Conservation (phyloP, 1,140 invertebrate genomes). For the Trichoplusia ni region DNA sequence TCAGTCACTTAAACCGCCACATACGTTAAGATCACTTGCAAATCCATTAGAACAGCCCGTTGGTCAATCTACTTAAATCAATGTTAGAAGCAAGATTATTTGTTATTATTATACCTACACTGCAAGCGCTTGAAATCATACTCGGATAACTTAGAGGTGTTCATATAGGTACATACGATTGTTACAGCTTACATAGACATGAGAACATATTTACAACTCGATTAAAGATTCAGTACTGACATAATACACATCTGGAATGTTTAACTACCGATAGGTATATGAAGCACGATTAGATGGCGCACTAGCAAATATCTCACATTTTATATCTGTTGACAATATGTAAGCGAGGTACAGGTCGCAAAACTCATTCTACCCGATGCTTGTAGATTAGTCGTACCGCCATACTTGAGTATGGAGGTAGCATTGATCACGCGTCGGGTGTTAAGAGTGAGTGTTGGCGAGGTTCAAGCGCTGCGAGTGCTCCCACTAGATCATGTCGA, state of each 20-base stretch:
- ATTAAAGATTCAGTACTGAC: too few species aligned
- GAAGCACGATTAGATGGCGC: too few species aligned
- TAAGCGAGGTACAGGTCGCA: too few species aligned
- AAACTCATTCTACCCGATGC: too few species aligned
- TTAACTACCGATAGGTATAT: too few species aligned
- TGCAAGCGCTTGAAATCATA: conserved; percentile 5
- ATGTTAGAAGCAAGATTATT: conserved; percentile 10
- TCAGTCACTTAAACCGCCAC: conserved; percentile 17
- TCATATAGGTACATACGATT: neutral
- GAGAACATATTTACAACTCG: too few species aligned
- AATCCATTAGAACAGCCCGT: conserved; percentile 12
- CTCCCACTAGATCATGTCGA: conserved; percentile 56
- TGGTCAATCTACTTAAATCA: conserved; percentile 13
- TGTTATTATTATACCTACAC: too few species aligned
- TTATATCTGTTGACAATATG: too few species aligned
- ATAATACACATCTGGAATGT: too few species aligned
- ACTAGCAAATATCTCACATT: too few species aligned
- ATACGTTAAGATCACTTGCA: conserved; percentile 16
- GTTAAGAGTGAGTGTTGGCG: neutral
- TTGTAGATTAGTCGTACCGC: too few species aligned
- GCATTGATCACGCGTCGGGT: neutral
- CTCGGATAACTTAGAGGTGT: neutral
- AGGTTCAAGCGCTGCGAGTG: neutral
- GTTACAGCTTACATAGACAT: neutral
- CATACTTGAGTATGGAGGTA: too few species aligned